Conservation (phyloP, 2,888 invertebrate species). For the Caenorhabditis virilis region DNA sequence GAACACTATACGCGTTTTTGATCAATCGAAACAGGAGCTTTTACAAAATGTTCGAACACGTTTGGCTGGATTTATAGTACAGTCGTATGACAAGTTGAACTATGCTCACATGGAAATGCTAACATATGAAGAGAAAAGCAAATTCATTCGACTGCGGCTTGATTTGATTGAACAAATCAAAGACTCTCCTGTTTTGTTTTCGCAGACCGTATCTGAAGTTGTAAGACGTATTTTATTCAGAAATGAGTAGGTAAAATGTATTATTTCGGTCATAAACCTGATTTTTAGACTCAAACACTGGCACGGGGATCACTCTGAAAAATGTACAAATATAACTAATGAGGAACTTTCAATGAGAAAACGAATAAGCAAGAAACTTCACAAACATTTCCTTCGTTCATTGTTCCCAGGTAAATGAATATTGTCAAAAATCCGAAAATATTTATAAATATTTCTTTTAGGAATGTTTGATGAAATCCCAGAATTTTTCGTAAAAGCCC, state of each 20-base stretch:
- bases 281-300: constrained; percentile 45
- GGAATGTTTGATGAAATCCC: constrained; percentile 82
- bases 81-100: constrained; percentile 56
- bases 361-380: constrained; percentile 80
- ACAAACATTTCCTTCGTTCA: constrained; percentile 80
- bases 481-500: constrained; percentile 75
- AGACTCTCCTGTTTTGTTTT: constrained; percentile 59
- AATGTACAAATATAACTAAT: constrained; percentile 75
- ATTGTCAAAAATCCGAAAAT: not conserved
- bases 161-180: constrained; percentile 48
- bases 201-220: constrained; percentile 61
- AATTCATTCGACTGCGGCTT: constrained; percentile 45
- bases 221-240: constrained; percentile 55
- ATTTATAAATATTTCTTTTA: constrained; percentile 6
- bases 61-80: constrained; percentile 48
- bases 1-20: constrained; percentile 43
- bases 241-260: constrained; percentile 17
- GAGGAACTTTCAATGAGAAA: constrained; percentile 82
- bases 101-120: constrained; percentile 49
- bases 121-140: constrained; percentile 57
- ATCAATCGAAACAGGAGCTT: constrained; percentile 58
- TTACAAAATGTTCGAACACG: constrained; percentile 52
- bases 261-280: not conserved
- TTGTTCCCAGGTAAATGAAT: constrained; percentile 81
- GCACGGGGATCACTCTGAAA: constrained; percentile 49